Base-by-base conservation (phyloP, 2,888 invertebrate species). In the Idaea straminata region DNA sequence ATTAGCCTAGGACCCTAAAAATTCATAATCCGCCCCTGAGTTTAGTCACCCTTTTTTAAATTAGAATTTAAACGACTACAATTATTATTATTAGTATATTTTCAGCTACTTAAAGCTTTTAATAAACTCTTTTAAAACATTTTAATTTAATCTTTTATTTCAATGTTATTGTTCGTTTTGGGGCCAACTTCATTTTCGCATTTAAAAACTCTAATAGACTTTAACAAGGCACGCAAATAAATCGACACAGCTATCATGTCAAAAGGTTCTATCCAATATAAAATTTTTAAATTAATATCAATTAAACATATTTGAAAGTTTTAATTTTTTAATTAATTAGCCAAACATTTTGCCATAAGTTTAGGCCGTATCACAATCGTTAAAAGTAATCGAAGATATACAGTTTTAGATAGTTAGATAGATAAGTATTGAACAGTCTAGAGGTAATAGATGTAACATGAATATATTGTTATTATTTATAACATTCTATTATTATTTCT, bases 201-300 rank as follows among this genome's bases (percentile, higher is more conserved):
- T 61, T 58, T 47, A 35, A 61, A 61, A 61, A 34, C 35, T 59
- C 59, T 62, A 47, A 66, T 64, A 69, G 57, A 69, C 25, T 61
- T 62, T 75, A 77, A 78, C 76, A 84, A 85, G 83, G 83, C 84
- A 85, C 83, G 83, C 82, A 84, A 84, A 85, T 67, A 68, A 83
- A 76, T 75, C 66, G 61, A 68, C 69, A 75, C 72, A 74, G 69
- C 72, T 70, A 69, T 66, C 62, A 38, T 64, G 70, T 65, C 61
- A 35, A 15, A 47, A 25, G 72, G 69, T 66, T 63, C 10, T 47
- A 47, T 36, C 36, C 36, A 36, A 36, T 61, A 61, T 64, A 60
- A 6, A 62, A 64, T 66, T 61, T 36, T 64, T 64, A 10, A 66
- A 66, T 47, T 35, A 66, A 61, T 68, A 47, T 57, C 38, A 62